Evolutionary conservation across 2,888 invertebrate genomes (phyloP).

Genomic region (Rugalucina vietnamica): DNA sequence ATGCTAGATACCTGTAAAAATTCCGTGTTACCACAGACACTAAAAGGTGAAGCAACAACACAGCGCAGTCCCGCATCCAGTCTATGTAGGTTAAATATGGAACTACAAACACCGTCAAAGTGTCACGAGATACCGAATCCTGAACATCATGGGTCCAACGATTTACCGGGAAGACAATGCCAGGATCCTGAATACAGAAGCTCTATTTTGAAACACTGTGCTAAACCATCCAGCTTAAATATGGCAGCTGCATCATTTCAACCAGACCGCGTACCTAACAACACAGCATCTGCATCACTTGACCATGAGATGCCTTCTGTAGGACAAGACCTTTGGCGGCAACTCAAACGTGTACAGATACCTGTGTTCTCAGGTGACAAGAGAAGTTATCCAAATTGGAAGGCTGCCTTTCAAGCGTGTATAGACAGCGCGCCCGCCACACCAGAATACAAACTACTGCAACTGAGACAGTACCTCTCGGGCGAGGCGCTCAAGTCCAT

Average conservation of each 20-base stretch:
- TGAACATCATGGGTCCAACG: neutral
- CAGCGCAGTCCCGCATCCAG: neutral
- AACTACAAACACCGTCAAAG: neutral
- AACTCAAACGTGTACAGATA: neutral
- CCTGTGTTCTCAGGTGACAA: neutral
- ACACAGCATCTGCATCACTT: neutral
- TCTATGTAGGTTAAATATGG: neutral
- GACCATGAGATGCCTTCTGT: neutral
- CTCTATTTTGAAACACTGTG: neutral
- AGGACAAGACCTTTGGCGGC: neutral
- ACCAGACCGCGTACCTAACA: neutral
- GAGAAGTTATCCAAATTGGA: neutral
- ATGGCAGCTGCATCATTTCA: neutral
- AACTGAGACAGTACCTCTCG: slow-evolving; percentile 23
- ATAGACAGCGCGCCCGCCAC: slow-evolving; percentile 14
- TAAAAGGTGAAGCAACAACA: neutral
- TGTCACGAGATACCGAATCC: neutral
- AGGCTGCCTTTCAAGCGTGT: slow-evolving; percentile 37
- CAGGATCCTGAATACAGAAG: neutral
- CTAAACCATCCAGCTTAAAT: neutral
- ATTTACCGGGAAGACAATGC: neutral
- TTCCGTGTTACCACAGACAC: neutral
- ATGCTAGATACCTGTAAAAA: neutral
- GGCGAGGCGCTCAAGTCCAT: slow-evolving; percentile 20
- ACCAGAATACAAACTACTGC: slow-evolving; percentile 13